Evolutionary conservation across 2,888 invertebrate genomes (phyloP), one percentile per base, ranked within the genome.

Genomic region (Tenthredo amoena): DNA sequence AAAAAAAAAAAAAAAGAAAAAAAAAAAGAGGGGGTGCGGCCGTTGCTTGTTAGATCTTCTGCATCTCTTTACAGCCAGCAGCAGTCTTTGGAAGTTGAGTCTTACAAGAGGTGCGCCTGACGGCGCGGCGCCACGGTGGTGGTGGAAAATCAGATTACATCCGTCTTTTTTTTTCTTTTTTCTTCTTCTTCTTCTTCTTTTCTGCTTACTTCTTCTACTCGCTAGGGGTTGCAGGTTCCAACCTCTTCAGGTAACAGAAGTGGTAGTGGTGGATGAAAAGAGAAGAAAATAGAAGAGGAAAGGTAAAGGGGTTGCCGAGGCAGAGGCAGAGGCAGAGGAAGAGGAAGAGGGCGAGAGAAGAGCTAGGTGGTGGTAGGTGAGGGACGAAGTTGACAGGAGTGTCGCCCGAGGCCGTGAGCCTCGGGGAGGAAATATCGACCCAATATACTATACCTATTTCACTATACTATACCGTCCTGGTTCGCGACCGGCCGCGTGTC

Each of bases 361-460:
- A 37, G 58, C 10, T 37, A 37, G 82, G 34, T 21, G 47, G 21
- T 37, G 81, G 62, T 81, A 21, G 55, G 58, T 31, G 81, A 81
- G 81, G 81, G 50, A 81, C 58, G 81, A 81, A 71, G 83, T 47
- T 83, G 83, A 83, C 83, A 83, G 71, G 83, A 83, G 83, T 83
- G 83, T 68, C 83, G 47, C 83, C 83, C 83, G 83, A 83, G 81
- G 81, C 62, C 62, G 81, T 81, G 81, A 81, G 81, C 81, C 81
- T 81, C 81, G 81, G 81, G 81, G 58, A 81, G 62, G 81, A 81
- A 81, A 81, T 81, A 81, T 81, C 81, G 81, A 81, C 81, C 81
- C 62, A 18, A 40, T 81, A 81, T 81, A 62, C 81, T 79, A 58
- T 79, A 58, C 81, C 58, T 81, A 81, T 58, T 81, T 40, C 40